A percentile compares a stretch with the other conserved stretches of the same genome.
Evolutionary conservation across 1,140 invertebrate species (phyloP).

Genomic region (Chrysopa pallens): DNA sequence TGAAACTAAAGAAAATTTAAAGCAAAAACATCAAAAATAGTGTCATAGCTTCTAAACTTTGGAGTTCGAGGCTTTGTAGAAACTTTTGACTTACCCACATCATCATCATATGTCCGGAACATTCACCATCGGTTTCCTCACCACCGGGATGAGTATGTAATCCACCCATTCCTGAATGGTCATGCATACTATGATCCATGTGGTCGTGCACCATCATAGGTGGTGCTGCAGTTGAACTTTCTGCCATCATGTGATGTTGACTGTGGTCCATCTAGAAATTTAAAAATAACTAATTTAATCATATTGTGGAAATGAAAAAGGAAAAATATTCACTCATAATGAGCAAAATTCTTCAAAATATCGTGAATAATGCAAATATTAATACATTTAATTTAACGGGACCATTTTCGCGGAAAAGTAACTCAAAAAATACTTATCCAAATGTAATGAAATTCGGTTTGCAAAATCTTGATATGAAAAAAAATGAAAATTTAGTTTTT

Average conservation of each 20-base stretch:
- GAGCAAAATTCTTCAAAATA: too few species aligned
- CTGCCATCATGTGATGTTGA: conserved; percentile 4
- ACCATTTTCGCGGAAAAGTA: too few species aligned
- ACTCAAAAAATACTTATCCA: too few species aligned
- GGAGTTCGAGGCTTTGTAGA: background rate
- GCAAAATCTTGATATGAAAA: too few species aligned
- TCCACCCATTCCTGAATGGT: conserved; percentile 5
- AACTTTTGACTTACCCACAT: conserved; percentile 9
- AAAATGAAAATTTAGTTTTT: too few species aligned
- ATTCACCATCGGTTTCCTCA: conserved; percentile 5
- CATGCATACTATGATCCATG: conserved; percentile 7
- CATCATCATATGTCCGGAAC: conserved; percentile 19
- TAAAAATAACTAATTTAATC: background rate
- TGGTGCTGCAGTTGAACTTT: conserved; percentile 7
- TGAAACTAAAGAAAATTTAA: conserved; percentile 52
- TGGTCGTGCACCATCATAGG: conserved; percentile 13
- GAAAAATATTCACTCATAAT: too few species aligned
- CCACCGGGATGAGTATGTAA: background rate
- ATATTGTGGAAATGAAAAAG: too few species aligned
- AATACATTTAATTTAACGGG: too few species aligned
- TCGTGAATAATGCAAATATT: too few species aligned
- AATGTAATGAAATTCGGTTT: too few species aligned
- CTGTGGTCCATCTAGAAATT: conserved; percentile 8
- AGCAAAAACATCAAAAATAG: background rate
- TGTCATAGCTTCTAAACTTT: background rate